Evolutionary conservation across 2,113 vertebrate genomes (phyloP).

Genomic region (Circaetus cinerascens): DNA sequence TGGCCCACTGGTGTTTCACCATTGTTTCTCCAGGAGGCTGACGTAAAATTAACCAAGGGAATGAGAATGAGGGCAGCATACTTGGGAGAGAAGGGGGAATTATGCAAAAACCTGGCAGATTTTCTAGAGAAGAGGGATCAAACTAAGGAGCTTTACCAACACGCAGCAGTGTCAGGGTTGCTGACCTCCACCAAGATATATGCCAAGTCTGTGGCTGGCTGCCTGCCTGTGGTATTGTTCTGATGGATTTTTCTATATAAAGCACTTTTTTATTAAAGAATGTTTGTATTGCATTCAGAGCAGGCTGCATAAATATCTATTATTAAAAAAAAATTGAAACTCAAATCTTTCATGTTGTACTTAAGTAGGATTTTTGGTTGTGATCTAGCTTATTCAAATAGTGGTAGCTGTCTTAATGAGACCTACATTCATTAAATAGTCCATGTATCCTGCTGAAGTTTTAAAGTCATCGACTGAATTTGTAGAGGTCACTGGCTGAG

Average conservation of each 20-base stretch:
- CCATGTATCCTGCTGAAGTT: background rate
- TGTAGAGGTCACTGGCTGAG: background rate
- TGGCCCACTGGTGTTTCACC: background rate
- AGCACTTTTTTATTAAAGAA: constrained; percentile 17
- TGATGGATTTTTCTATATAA: constrained; percentile 41
- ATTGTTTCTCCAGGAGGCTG: constrained; percentile 13
- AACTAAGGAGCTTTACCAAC: constrained; percentile 60
- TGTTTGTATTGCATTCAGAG: constrained; percentile 2
- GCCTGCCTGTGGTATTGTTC: background rate
- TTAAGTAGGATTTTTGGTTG: constrained; percentile 5
- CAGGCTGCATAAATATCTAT: background rate
- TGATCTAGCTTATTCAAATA: background rate
- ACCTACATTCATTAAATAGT: background rate
- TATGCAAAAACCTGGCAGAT: constrained; percentile 54
- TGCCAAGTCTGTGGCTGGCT: constrained; percentile 20
- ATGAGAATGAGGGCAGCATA: constrained; percentile 16
- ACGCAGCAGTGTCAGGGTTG: constrained; percentile 34
- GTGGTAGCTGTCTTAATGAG: background rate
- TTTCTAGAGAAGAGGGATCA: constrained; percentile 50
- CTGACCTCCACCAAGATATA: constrained; percentile 17
- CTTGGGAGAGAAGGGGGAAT: constrained; percentile 9
- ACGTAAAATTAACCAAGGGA: constrained; percentile 19
- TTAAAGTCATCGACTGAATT: background rate
- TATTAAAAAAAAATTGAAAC: background rate
- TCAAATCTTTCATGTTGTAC: background rate